phyloP scores from a whole-genome alignment of 2,797 vertebrate genomes.

The Nyctalus aviator region DNA sequence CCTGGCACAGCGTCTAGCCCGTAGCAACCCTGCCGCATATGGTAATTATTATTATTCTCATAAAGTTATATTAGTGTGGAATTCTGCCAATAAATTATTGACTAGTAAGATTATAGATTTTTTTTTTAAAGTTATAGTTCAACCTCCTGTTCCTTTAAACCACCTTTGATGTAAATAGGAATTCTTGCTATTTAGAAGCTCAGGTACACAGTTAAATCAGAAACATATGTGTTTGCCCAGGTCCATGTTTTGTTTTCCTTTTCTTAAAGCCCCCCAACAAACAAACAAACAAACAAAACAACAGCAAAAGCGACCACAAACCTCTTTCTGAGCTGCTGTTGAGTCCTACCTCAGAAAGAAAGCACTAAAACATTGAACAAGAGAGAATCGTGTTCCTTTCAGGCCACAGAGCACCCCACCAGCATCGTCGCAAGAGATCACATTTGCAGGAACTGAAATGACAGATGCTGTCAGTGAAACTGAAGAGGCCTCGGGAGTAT shows the following conservation, averaged over 20 bases:
- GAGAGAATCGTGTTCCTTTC: conserved; percentile 76
- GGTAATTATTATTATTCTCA: conserved; percentile 64
- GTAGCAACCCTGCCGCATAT: conserved; percentile 10
- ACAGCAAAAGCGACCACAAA: background rate
- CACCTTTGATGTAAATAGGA: conserved; percentile 73
- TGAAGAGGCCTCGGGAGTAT: conserved; percentile 86
- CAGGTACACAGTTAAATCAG: conserved; percentile 62
- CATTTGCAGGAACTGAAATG: conserved; percentile 85
- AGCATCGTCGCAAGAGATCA: conserved; percentile 83
- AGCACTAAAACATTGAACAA: conserved; percentile 16
- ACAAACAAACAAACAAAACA: background rate
- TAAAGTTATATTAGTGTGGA: conserved; percentile 72
- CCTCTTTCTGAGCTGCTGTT: conserved; percentile 63
- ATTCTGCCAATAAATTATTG: conserved; percentile 77
- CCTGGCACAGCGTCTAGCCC: background rate
- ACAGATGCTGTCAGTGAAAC: conserved; percentile 86
- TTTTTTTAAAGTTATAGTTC: conserved; percentile 66
- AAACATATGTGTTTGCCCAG: conserved; percentile 39
- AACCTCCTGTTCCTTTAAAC: conserved; percentile 72
- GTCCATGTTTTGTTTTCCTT: conserved; percentile 4
- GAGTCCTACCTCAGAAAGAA: conserved; percentile 70
- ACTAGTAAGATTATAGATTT: conserved; percentile 70
- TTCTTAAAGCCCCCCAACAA: background rate
- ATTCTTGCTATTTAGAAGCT: conserved; percentile 70
- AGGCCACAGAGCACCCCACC: conserved; percentile 79